Evolutionary conservation across 2,888 invertebrate genomes (phyloP).

Genomic region (Aquatica leii): DNA sequence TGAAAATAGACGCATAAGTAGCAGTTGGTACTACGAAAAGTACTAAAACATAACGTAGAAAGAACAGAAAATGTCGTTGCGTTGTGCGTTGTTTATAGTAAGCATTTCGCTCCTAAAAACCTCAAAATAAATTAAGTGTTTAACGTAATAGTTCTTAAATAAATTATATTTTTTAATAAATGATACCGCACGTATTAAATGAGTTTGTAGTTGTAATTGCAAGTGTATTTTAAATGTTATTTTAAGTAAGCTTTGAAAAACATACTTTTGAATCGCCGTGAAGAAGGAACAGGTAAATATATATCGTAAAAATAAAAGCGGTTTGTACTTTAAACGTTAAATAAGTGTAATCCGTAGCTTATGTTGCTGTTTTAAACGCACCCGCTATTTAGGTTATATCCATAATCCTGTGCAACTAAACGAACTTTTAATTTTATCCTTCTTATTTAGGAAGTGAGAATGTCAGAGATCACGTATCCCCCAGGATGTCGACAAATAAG

Average conservation of each 20-base stretch:
- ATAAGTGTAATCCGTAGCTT: neutral
- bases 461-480: constrained; percentile 93
- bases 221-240: neutral
- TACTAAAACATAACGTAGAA: constrained; percentile 4
- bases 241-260: neutral
- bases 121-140: constrained; percentile 6
- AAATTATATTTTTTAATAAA: constrained; percentile 12
- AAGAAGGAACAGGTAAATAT: constrained; percentile 4
- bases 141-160: neutral
- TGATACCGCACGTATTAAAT: neutral
- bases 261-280: constrained; percentile 9
- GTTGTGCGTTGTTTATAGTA: constrained; percentile 26
- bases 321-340: too few relatives aligned
- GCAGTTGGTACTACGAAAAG: constrained; percentile 9
- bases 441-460: constrained; percentile 52
- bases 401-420: neutral
- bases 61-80: constrained; percentile 29
- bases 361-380: neutral
- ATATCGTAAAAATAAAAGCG: too few relatives aligned
- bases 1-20: neutral
- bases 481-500: constrained; percentile 93
- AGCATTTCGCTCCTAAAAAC: constrained; percentile 21
- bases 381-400: constrained; percentile 1
- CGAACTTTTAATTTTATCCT: neutral
- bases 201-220: neutral